These are phyloP conservation scores for Drosophila vallismaia DNA, from an alignment of 2,888 invertebrate species.

Conservation along the genomic window DNA sequence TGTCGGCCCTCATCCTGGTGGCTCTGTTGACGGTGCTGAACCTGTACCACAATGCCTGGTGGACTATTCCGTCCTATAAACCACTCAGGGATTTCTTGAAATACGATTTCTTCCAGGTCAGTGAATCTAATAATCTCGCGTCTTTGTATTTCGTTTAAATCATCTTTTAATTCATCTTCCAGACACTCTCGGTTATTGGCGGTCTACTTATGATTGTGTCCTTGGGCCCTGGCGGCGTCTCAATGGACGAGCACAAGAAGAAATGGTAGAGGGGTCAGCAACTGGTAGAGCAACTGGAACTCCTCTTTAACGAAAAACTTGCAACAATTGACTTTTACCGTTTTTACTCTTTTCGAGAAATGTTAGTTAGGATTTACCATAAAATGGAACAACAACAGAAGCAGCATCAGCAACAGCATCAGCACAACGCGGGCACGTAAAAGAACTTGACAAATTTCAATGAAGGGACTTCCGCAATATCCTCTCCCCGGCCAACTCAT, in stretches of 20 bases:
- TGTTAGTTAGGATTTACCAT: constrained; percentile 77
- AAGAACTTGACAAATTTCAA: constrained; percentile 65
- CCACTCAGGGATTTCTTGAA: constrained; percentile 99
- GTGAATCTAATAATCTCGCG: constrained; percentile 35
- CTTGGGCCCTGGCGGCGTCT: constrained; percentile 98
- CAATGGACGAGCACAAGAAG: constrained; percentile 99
- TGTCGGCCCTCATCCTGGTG: constrained; percentile 97
- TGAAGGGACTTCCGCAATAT: constrained; percentile 76
- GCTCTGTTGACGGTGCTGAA: constrained; percentile 94
- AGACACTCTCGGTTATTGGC: constrained; percentile 99
- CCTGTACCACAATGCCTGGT: constrained; percentile 99
- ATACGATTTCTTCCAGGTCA: constrained; percentile 99
- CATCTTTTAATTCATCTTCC: constrained; percentile 84
- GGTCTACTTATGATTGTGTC: constrained; percentile 99
- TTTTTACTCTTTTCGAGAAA: constrained; percentile 67
- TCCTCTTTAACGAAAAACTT: constrained; percentile 30
- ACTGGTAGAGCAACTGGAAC: constrained; percentile 15
- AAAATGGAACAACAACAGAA: constrained; percentile 73
- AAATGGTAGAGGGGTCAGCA: constrained; percentile 86
- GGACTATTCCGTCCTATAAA: constrained; percentile 97
- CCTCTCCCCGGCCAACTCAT: constrained; percentile 51
- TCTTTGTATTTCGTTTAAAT: neutral
- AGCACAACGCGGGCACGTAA: constrained; percentile 40
- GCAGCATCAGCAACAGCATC: constrained; percentile 57
- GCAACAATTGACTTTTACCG: constrained; percentile 55